These are phyloP conservation scores for Fopius arisanus DNA, from an alignment of 1,140 invertebrate genomes.

Conservation along the genomic window DNA sequence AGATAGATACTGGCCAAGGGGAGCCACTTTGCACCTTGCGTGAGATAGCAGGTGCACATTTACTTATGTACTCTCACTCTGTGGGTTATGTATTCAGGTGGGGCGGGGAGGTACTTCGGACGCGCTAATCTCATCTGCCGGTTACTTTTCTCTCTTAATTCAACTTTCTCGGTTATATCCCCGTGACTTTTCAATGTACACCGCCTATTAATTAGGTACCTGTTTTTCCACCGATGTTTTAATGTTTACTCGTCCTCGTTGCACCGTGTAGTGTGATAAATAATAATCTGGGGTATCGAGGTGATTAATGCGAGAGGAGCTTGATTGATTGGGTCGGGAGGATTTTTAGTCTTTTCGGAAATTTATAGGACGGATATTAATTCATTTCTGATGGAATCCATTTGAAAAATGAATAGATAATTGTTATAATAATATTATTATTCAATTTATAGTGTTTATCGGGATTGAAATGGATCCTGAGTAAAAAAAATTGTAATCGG, in stretches of 20 bases:
- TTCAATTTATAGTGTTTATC: no score
- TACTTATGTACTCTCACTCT: background rate
- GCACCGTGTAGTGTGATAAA: background rate
- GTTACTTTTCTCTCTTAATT: background rate
- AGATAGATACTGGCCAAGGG: background rate
- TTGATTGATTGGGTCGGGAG: no score
- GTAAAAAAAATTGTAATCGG: no score
- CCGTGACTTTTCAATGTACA: background rate
- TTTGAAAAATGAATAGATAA: no score
- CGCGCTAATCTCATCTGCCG: conserved; percentile 16
- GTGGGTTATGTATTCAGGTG: background rate
- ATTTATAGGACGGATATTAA: no score
- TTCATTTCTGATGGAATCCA: no score
- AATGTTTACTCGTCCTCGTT: background rate
- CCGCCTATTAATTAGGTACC: conserved; percentile 30
- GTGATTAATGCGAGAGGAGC: no score
- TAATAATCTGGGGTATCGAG: background rate
- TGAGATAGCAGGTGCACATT: background rate
- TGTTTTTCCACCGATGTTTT: background rate
- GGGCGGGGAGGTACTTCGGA: background rate
- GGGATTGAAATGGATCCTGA: no score
- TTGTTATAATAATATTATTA: no score
- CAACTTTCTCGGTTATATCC: background rate
- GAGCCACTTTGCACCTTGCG: conserved; percentile 10
- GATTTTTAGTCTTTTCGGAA: no score